Evolutionary conservation across 2,888 invertebrate genomes (phyloP).

Genomic region (Troides helena): DNA sequence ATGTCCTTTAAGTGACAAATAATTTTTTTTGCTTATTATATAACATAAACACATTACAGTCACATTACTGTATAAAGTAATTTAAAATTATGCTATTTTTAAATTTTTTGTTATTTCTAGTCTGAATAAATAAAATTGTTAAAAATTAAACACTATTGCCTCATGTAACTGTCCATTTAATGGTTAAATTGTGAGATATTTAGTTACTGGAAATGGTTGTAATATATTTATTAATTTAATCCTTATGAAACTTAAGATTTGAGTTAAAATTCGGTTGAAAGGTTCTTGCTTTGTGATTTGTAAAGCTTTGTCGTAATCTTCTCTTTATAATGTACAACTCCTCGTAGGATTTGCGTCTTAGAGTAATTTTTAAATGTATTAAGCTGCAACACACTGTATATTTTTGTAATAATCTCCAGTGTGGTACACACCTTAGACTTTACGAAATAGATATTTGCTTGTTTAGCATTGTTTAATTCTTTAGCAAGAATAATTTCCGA

Average conservation of each 20-base stretch:
- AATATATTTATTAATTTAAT: conserved; percentile 24
- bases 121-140: conserved; percentile 15
- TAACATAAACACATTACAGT: background rate
- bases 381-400: conserved; percentile 3
- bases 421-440: conserved; percentile 8
- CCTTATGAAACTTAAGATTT: conserved; percentile 16
- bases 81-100: background rate
- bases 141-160: background rate
- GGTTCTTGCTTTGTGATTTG: conserved; percentile 6
- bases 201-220: conserved; percentile 32
- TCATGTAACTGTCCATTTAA: conserved; percentile 34
- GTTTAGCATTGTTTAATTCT: too few species aligned
- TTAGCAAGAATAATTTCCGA: background rate
- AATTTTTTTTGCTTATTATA: conserved; percentile 6
- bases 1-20: conserved; percentile 22
- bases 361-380: conserved; percentile 11
- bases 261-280: conserved; percentile 24
- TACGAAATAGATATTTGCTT: background rate
- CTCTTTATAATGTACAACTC: conserved; percentile 14
- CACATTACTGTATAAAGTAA: background rate
- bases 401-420: conserved; percentile 7
- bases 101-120: conserved; percentile 17
- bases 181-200: conserved; percentile 29
- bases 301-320: conserved; percentile 19
- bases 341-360: conserved; percentile 14